These are phyloP conservation scores for Pelodytes ibericus DNA, from an alignment of 2,797 vertebrate species.

Conservation along the genomic window DNA sequence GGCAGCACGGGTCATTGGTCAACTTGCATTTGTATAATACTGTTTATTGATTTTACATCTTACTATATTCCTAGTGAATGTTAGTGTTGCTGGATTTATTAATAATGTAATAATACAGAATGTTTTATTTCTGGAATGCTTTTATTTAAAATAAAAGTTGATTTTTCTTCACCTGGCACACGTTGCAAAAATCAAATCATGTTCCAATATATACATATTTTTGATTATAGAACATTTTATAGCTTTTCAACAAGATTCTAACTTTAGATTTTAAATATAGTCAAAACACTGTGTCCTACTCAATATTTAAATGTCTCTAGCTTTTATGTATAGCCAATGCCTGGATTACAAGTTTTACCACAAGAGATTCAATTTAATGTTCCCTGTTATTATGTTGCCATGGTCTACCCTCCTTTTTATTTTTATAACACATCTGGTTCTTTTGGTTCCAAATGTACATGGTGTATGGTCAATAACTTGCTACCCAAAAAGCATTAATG, in stretches of 20 bases:
- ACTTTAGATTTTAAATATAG: background rate
- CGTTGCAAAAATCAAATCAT: background rate
- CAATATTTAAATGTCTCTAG: slow-evolving; percentile 27
- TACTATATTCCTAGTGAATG: too few relatives aligned
- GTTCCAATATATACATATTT: background rate
- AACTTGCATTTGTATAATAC: too few relatives aligned
- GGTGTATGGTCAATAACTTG: background rate
- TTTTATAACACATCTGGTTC: slow-evolving; percentile 43
- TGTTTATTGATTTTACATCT: too few relatives aligned
- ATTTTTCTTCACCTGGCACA: background rate
- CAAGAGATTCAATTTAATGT: background rate
- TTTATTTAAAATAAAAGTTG: too few relatives aligned
- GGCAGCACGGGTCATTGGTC: too few relatives aligned
- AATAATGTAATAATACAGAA: too few relatives aligned
- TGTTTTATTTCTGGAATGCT: too few relatives aligned
- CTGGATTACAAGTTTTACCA: slow-evolving; percentile 9
- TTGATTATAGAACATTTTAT: background rate
- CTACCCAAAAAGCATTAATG: too few relatives aligned
- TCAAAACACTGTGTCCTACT: slow-evolving; percentile 8
- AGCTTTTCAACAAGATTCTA: background rate
- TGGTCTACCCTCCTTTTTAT: slow-evolving; percentile 37
- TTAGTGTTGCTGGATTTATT: too few relatives aligned
- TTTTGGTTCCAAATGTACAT: slow-evolving; percentile 9
- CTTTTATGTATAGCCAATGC: slow-evolving; percentile 13
- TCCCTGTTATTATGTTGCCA: slow-evolving; percentile 38